Conservation (phyloP, 2,888 invertebrate species). For the Myathropa florea region DNA sequence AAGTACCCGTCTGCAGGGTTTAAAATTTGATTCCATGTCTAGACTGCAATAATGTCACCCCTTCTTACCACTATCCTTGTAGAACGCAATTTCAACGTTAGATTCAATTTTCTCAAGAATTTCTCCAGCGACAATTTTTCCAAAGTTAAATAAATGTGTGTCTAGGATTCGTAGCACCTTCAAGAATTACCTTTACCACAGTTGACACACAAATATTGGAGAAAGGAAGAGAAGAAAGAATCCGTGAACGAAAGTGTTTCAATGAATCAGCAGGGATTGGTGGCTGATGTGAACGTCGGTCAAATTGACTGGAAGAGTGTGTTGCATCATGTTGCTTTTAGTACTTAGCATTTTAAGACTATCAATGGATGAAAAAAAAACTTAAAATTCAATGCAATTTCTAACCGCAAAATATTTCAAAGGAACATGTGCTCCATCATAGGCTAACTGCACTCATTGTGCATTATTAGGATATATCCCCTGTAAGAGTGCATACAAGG, state of each 20-base stretch:
- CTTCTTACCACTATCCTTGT: background rate
- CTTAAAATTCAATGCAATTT: conserved; percentile 37
- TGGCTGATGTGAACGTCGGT: conserved; percentile 46
- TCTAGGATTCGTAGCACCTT: background rate
- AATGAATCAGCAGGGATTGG: conserved; percentile 38
- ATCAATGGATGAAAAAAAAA: background rate
- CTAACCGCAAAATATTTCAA: conserved; percentile 51
- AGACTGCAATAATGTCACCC: conserved; percentile 47
- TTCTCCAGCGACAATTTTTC: background rate
- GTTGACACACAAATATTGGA: background rate
- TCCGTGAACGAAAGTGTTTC: conserved; percentile 5
- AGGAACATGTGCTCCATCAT: conserved; percentile 43
- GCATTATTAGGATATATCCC: conserved; percentile 50
- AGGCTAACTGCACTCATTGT: conserved; percentile 22
- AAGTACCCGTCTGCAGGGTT: background rate
- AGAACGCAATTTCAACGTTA: conserved; percentile 20
- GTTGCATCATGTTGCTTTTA: conserved; percentile 8
- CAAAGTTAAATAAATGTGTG: conserved; percentile 1
- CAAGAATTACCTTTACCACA: background rate
- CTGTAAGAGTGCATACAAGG: conserved; percentile 25
- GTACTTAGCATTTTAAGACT: background rate
- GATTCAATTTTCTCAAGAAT: conserved; percentile 28
- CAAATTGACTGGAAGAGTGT: conserved; percentile 33
- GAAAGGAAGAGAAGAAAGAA: background rate
- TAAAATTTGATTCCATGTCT: conserved; percentile 41